Base-by-base conservation (phyloP, 64 coral and sea anemone genomes). In the Anthopleura sola region DNA sequence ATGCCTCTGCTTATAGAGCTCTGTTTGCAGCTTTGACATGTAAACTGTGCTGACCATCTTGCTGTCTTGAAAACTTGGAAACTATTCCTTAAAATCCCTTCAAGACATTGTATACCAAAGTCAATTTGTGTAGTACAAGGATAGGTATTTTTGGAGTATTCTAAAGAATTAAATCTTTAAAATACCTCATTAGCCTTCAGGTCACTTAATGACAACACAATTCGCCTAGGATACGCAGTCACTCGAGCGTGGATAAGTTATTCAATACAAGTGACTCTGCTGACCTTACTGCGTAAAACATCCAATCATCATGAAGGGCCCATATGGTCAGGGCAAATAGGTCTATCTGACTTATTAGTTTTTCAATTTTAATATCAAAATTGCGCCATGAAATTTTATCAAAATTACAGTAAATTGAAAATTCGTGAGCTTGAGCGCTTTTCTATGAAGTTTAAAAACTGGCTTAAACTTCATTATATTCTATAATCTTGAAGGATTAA, bases 1-100 rank as follows among this genome's bases (percentile, higher is more conserved):
- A 84, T 92, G 84, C 29, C 69, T 96, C 66, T 96, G 90, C 23
- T 58, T 88, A 80, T 96, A 96, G 0, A 96, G 80, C 46, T 96
- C 87, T 14, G 71, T 57, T 51, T 96, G 94, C 11, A 96, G 66
- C 71, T 84, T 89, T 6, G 94, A 89, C 68, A 96, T 75, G 19
- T 92, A 28, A 20, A 66, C 39, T 24, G 83, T 49, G 49, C 86
- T 84, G 0, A 83, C 68, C 93, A 92, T 95, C 49, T 88, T 58
- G 23, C 40, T 78, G n/a, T 14, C 6, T 71, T 29, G 66, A 32
- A 74, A 74, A 34, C 6, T 71, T 29, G 66, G 12, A 74, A 74
- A 34, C 50, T 90, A 36, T 53, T 20, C 13, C 13, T 24, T 18
- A 21, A 49, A 26, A 19, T 20, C 16, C 82, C 84, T 60, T 76